Base-by-base conservation (phyloP, 2,797 vertebrate species). In the Allobates femoralis region DNA sequence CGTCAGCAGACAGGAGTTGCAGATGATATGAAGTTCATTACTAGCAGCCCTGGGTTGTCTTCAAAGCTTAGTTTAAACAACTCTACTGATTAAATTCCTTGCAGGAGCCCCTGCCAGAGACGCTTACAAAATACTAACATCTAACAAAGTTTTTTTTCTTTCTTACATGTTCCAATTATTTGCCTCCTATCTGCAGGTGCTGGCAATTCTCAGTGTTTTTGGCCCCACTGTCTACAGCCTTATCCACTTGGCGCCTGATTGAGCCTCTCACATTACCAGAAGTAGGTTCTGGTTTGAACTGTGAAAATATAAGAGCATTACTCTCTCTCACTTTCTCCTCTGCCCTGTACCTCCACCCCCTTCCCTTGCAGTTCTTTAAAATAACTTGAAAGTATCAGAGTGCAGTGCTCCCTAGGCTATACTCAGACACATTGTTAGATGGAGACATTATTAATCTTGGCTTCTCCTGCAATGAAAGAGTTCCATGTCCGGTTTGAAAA, bases 41-140 rank as follows among this genome's bases (percentile, higher is more conserved):
- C 87, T 87, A 93, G 91, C 92, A 91, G 89, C 53, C 78, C 91
- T 88, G 88, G 92, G 92, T 93, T 93, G 89, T 90, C 92, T 91
- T 92, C 85, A 89, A 91, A 95, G 93, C 91, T 90, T 92, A 90
- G 88, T 94, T 95, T 93, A 95, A 94, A 94, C 93, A 94, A 93
- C 94, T 94, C 93, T 90, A 90, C 94, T 95, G 94, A 96, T 95
- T 95, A 95, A 95, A 96, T 95, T 95, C 94, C 93, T 95, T 88
- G 83, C 91, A 90, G 93, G 91, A 93, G 92, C 92, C 92, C 92
- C 91, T 92, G 93, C 93, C 95, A 95, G 94, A 93, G 91, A 86
- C 91, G 85, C 93, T 94, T 94, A 94, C 92, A 93, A 94, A 95
- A 94, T 94, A 92, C 67, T 89, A 90, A 91, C 90, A 90, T 94